These are phyloP conservation scores for Tipula vernalis DNA, from an alignment of 2,888 invertebrate species.

Conservation along the genomic window DNA sequence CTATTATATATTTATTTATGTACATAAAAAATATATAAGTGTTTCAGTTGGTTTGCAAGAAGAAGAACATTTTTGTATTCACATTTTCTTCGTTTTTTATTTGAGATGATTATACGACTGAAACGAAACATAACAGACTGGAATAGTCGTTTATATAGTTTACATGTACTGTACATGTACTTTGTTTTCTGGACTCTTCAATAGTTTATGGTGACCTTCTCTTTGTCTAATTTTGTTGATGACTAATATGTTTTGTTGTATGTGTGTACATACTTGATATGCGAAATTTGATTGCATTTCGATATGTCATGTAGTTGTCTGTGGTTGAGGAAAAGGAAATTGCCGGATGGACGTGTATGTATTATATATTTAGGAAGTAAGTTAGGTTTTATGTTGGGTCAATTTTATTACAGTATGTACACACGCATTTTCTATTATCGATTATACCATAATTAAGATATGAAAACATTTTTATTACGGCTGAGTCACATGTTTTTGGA, in stretches of 20 bases:
- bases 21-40: background rate
- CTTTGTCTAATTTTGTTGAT: background rate
- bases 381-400: background rate
- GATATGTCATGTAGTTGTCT: background rate
- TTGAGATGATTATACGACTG: background rate
- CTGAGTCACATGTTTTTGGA: background rate
- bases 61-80: background rate
- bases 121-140: background rate
- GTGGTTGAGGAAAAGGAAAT: background rate
- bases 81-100: background rate
- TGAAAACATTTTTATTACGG: background rate
- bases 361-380: background rate
- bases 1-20: background rate
- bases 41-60: background rate
- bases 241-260: background rate
- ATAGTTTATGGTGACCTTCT: background rate
- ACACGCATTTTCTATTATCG: background rate
- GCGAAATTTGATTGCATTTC: background rate
- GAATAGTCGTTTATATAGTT: background rate
- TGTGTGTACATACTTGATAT: background rate
- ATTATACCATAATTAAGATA: background rate
- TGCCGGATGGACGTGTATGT: background rate
- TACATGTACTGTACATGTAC: background rate
- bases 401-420: background rate
- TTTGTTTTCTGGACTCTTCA: background rate